phyloP scores from a whole-genome alignment of 2,888 invertebrate species.

The Mycogona germanica region DNA sequence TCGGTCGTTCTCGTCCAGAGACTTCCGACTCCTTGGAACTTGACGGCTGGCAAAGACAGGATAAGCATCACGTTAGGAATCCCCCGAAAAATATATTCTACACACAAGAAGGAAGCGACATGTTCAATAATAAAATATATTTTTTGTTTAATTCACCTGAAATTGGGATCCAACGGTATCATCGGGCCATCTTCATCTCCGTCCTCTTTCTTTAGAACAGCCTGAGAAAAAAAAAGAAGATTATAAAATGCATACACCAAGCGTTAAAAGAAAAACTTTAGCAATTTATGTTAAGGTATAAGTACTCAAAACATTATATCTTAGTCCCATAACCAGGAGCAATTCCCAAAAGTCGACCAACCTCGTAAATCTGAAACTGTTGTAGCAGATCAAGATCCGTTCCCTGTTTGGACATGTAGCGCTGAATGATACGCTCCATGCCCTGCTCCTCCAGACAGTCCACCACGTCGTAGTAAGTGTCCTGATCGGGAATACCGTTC shows the following conservation, averaged over 20 bases:
- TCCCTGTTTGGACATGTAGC: conserved; percentile 82
- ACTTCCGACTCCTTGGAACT: conserved; percentile 21
- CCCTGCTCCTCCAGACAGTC: conserved; percentile 91
- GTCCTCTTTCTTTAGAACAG: conserved; percentile 78
- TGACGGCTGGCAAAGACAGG: not conserved
- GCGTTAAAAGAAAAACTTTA: no score
- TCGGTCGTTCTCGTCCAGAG: conserved; percentile 42
- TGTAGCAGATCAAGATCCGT: conserved; percentile 85
- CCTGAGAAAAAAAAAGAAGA: conserved; percentile 34
- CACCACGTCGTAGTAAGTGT: conserved; percentile 94
- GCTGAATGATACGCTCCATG: conserved; percentile 71
- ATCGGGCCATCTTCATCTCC: conserved; percentile 58
- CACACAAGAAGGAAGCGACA: not conserved
- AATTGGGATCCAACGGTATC: conserved; percentile 43
- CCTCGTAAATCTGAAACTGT: conserved; percentile 88
- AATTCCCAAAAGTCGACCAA: conserved; percentile 20
- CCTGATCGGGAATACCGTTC: conserved; percentile 86
- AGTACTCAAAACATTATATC: no score
- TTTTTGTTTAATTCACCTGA: conserved; percentile 41
- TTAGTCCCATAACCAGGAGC: no score
- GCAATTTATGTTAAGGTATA: no score
- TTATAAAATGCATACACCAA: no score
- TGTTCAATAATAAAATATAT: no score
- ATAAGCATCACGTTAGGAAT: not conserved
- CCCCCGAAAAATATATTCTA: not conserved